A percentile compares a stretch with the other conserved stretches of the same genome.
These are phyloP conservation scores for Phalacrocorax pelagicus DNA, from an alignment of 2,113 vertebrate species.

Conservation along the genomic window DNA sequence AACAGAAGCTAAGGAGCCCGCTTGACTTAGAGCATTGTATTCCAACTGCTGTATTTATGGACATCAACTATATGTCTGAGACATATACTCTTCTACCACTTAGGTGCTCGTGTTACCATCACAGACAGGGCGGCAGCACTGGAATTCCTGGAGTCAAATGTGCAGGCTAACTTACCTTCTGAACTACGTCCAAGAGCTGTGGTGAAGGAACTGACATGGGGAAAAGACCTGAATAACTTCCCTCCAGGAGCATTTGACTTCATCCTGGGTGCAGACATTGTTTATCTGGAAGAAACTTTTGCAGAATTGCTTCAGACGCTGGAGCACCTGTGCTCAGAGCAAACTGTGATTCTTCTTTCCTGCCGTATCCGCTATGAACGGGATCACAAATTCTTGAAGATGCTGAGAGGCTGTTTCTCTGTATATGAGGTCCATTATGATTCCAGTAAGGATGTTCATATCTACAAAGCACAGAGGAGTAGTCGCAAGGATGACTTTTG, in stretches of 20 bases:
- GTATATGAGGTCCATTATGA: constrained; percentile 87
- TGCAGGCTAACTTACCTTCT: constrained; percentile 84
- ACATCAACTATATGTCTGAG: background rate
- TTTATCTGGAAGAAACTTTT: constrained; percentile 96
- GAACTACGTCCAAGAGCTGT: constrained; percentile 66
- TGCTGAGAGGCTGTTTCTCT: constrained; percentile 78
- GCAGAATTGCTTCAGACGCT: constrained; percentile 84
- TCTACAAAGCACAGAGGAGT: constrained; percentile 83
- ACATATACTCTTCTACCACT: background rate
- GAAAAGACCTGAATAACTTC: constrained; percentile 79
- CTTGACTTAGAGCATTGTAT: background rate
- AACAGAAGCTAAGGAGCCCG: background rate
- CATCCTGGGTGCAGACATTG: constrained; percentile 90
- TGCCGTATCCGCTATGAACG: constrained; percentile 92
- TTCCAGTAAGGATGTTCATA: constrained; percentile 81
- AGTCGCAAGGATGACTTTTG: constrained; percentile 72
- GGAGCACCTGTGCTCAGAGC: constrained; percentile 82
- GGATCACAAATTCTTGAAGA: constrained; percentile 84
- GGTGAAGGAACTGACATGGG: constrained; percentile 92
- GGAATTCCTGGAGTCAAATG: constrained; percentile 86
- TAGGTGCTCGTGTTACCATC: constrained; percentile 90
- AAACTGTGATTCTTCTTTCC: constrained; percentile 81
- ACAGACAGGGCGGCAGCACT: constrained; percentile 87
- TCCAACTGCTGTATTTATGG: background rate
- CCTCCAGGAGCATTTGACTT: constrained; percentile 82